Conservation (phyloP, 2,888 invertebrate species). For the Coleophora flavipennella region DNA sequence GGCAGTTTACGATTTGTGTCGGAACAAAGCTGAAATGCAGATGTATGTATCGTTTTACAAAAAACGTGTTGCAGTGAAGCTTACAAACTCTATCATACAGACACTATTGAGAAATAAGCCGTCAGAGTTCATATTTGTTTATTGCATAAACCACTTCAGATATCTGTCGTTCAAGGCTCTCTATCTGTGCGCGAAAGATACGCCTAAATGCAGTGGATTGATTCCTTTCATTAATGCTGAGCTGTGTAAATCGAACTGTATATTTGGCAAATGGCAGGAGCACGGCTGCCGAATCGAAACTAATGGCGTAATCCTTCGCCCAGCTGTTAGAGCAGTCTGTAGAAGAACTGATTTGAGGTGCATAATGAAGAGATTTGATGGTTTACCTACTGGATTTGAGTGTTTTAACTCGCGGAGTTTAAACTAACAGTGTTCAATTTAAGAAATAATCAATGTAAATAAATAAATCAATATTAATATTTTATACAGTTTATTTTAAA, state of each 20-base stretch:
- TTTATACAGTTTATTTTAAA: no score
- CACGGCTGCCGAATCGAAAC: constrained; percentile 45
- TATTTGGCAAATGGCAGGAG: constrained; percentile 55
- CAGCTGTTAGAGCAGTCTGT: constrained; percentile 44
- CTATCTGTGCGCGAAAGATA: constrained; percentile 45
- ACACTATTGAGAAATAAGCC: constrained; percentile 40
- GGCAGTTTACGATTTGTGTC: constrained; percentile 32
- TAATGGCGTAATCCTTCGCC: constrained; percentile 28
- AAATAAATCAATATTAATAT: no score
- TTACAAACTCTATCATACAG: constrained; percentile 48
- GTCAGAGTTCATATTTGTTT: constrained; percentile 35
- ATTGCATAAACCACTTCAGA: constrained; percentile 61
- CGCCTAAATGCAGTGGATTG: constrained; percentile 46
- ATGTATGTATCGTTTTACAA: constrained; percentile 45
- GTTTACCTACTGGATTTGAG: constrained; percentile 43
- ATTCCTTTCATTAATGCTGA: constrained; percentile 40
- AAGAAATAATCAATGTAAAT: constrained; percentile 5
- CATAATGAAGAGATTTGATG: constrained; percentile 39
- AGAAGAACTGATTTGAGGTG: constrained; percentile 40
- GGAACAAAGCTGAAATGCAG: constrained; percentile 30
- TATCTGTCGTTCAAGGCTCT: constrained; percentile 57
- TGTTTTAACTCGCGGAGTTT: constrained; percentile 39
- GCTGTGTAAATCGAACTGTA: constrained; percentile 53
- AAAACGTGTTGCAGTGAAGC: constrained; percentile 51
- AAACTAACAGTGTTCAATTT: constrained; percentile 16